Evolutionary conservation across 30 jellyfish, hydroid and myxozoan genomes (phyloP).

Genomic region (Mastigias papua): DNA sequence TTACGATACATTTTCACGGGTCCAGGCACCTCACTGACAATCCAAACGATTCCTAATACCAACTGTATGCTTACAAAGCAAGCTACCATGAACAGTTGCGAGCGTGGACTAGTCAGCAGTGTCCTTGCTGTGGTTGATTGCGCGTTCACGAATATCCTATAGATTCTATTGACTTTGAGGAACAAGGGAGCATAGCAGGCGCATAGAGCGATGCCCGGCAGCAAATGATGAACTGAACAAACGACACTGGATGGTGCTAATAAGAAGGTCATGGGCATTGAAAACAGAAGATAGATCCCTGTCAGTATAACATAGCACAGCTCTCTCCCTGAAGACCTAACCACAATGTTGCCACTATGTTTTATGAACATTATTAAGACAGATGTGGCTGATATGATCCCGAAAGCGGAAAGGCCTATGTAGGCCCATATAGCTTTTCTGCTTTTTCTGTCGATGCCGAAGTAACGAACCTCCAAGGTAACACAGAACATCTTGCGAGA

Average conservation of each 20-base stretch:
- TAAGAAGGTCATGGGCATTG: conserved; percentile 50
- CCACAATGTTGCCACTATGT: conserved; percentile 57
- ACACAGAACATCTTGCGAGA: conserved; percentile 30
- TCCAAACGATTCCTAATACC: conserved; percentile 79
- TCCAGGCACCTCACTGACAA: conserved; percentile 57
- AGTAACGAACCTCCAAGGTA: conserved; percentile 48
- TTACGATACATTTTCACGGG: conserved; percentile 13
- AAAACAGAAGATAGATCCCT: conserved; percentile 74
- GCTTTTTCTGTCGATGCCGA: conserved; percentile 10
- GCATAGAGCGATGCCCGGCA: conserved; percentile 87
- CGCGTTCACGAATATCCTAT: conserved; percentile 85
- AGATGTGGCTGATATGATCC: conserved; percentile 40
- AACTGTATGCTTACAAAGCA: conserved; percentile 78
- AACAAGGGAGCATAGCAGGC: conserved; percentile 89
- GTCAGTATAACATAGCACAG: conserved; percentile 64
- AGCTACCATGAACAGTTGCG: conserved; percentile 65
- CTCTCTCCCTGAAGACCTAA: conserved; percentile 90
- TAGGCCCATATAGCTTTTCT: conserved; percentile 19
- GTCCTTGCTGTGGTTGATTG: conserved; percentile 74
- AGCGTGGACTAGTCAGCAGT: conserved; percentile 80
- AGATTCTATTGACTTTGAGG: conserved; percentile 83
- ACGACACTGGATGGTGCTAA: conserved; percentile 51
- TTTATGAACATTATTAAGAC: conserved; percentile 50
- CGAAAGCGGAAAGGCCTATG: conserved; percentile 55
- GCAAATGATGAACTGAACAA: conserved; percentile 66